These are phyloP conservation scores for Rissa tridactyla DNA, from an alignment of 2,113 vertebrate species.

Conservation along the genomic window DNA sequence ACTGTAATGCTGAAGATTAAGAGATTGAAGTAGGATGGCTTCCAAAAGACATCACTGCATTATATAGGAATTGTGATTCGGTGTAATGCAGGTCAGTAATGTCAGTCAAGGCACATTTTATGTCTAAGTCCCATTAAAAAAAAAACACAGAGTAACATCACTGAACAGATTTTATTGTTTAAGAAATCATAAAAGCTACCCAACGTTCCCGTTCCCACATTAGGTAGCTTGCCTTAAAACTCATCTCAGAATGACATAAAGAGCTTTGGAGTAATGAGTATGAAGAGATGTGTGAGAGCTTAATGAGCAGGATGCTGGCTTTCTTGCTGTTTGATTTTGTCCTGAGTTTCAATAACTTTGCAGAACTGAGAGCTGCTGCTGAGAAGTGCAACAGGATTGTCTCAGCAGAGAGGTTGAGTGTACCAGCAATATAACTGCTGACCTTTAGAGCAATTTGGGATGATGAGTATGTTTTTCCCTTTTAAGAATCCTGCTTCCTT, in stretches of 20 bases:
- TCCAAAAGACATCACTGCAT: not conserved
- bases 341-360: not conserved
- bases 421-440: rapidly evolving
- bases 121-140: not conserved
- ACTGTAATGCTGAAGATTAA: not conserved
- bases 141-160: not conserved
- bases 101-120: not conserved
- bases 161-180: not conserved
- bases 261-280: not conserved
- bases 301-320: not conserved
- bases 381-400: not conserved
- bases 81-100: not conserved
- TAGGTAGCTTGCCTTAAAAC: not conserved
- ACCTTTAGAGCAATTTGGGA: not conserved
- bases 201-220: not conserved
- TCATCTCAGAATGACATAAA: not conserved
- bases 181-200: not conserved
- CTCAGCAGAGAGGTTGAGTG: not conserved
- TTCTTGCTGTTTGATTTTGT: not conserved
- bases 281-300: not conserved
- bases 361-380: not conserved
- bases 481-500: not conserved
- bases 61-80: not conserved
- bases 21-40: not conserved
- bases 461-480: not conserved